Base-by-base conservation (phyloP, 2,113 vertebrate genomes). In the Channa argus region DNA sequence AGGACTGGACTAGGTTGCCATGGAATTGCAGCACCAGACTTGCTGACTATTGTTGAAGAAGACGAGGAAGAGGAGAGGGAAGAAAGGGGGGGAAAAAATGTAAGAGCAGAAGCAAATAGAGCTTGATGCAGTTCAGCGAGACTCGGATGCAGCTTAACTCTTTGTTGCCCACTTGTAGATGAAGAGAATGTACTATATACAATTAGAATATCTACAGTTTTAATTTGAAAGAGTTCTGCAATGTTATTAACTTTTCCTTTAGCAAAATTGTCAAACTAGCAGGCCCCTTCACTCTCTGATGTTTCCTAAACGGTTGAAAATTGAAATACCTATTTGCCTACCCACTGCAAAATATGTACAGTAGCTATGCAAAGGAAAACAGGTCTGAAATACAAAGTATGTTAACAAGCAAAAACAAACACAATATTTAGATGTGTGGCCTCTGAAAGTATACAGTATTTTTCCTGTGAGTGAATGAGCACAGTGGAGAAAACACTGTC, bases 11-110 rank as follows among this genome's bases (percentile, higher is more conserved):
- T 24, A 61, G 74, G 89, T 93, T 87, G 78, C 90, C 85, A 92
- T 92, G 86, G 91, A 74, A 71, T 64, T 76, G 15, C 52, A 85
- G 77, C 81, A 53, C 78, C 75, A 64, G 64, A 76, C 75, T 85
- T 68, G 59, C 77, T 61, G 72, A 66, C 86, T 71, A 84, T 84
- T 90, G 74, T 88, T 50, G 69, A 68, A 63, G 37, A 63, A 38
- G 63, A 69, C 2, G 56, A 82, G 13, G 70, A 55, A 66, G 63
- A 44, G 62, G 63, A 52, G 41, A 10, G 41, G 38, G 58, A 44
- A 6, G 50, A 7, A 52, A 45, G 67, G 61, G 33, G 11, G 55
- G 56, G 62, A 54, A 47, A 73, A 41, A 75, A 72, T 62, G 34
- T 41, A 58, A 43, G 47, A 52, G 52, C 62, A 61, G 73, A 64